Evolutionary conservation across 2,888 invertebrate genomes (phyloP).

Genomic region (Archips crataeganus): DNA sequence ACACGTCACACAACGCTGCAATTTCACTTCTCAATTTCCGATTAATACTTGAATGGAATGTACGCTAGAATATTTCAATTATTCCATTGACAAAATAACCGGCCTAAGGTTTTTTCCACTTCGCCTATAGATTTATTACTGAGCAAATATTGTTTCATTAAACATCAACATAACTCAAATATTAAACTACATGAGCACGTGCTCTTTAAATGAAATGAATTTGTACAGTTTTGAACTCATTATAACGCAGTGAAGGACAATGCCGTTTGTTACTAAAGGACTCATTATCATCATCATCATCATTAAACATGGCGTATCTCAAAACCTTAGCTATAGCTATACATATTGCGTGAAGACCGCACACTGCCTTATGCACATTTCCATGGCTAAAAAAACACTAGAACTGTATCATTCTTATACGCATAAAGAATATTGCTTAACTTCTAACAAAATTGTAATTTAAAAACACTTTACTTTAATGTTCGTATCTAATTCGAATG

Average conservation of each 20-base stretch:
- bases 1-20: conserved; percentile 10
- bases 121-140: conserved; percentile 33
- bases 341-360: neutral
- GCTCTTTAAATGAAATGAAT: conserved; percentile 21
- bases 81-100: conserved; percentile 27
- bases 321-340: no score
- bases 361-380: no score
- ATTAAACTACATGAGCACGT: conserved; percentile 37
- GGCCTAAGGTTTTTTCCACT: conserved; percentile 38
- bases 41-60: conserved; percentile 34
- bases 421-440: no score
- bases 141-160: conserved; percentile 36
- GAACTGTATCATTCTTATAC: no score
- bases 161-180: conserved; percentile 39
- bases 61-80: conserved; percentile 8
- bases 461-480: no score
- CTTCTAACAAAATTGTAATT: no score
- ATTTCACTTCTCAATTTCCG: conserved; percentile 8
- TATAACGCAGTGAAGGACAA: neutral
- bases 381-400: no score
- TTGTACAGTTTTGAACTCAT: conserved; percentile 24
- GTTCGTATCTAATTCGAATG: neutral
- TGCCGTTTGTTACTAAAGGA: neutral
- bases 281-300: neutral
- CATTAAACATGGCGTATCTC: neutral